Evolutionary conservation across 2,113 vertebrate species (phyloP), one percentile per base, ranked within the genome.

Genomic region (Phasianus colchicus): DNA sequence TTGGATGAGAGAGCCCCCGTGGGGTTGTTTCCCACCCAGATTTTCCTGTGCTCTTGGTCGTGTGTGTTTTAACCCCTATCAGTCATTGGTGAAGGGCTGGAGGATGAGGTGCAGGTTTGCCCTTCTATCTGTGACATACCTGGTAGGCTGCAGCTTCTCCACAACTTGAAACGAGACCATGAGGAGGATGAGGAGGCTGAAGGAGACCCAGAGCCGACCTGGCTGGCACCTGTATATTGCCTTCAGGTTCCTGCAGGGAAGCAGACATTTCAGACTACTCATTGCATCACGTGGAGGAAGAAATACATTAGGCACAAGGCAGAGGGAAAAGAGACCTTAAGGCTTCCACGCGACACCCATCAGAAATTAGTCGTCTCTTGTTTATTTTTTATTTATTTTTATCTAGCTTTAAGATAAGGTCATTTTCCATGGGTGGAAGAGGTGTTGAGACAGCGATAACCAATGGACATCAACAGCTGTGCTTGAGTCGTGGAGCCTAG

Each of bases 121-220:
- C 48, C 3, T 42, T 34, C 48, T 82, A 60, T 47, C 61, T 63
- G 52, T 52, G 42, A 95, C 94, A 32, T 96, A 97, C 97, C 52
- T 87, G 52, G 52, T 20, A 48, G 48, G 72, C 43, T 97, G 92
- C 48, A 96, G 48, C 85, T 96, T 97, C 95, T 96, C 92, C 57
- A 86, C 1, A 4, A 95, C 61, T 60, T 96, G 96, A 54, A 97
- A 77, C 0, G 18, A 76, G 57, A 96, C 38, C 78, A 96, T 57
- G 70, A 96, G 76, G 52, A 97, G 48, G 79, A 95, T 7, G 70
- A 97, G 86, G 79, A 97, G 87, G 61, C 89, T 92, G 86, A 97
- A 95, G 88, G 78, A 86, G 57, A 95, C 58, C 96, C 96, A 96
- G 88, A 96, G 83, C 36, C 54, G 75, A 22, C 92, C 80, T 54